Evolutionary conservation across 2,888 invertebrate genomes (phyloP).

Genomic region (Hydrotaea cyrtoneurina): DNA sequence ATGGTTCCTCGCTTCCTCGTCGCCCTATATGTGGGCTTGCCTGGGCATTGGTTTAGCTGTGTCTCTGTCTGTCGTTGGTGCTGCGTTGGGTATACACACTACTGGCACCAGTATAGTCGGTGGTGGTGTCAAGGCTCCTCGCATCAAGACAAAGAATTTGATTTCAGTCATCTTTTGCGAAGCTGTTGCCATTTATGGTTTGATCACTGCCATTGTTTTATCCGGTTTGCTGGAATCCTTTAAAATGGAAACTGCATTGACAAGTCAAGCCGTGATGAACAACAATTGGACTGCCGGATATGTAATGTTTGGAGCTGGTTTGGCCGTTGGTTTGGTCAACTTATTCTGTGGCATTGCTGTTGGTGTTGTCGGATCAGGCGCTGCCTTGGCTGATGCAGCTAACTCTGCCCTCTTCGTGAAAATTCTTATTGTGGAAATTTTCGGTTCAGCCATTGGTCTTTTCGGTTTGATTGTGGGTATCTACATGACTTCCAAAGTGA

Average conservation of each 20-base stretch:
- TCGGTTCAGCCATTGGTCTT: slow-evolving; percentile 98
- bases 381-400: slow-evolving; percentile 98
- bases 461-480: slow-evolving; percentile 99
- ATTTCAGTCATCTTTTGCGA: slow-evolving; percentile 99
- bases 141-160: slow-evolving; percentile 99
- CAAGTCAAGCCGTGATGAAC: slow-evolving; percentile 79
- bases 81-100: slow-evolving; percentile 98
- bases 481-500: slow-evolving; percentile 92
- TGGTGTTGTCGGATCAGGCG: slow-evolving; percentile 99
- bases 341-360: slow-evolving; percentile 95
- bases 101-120: slow-evolving; percentile 98
- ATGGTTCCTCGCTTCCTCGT: slow-evolving; percentile 94
- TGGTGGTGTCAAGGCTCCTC: slow-evolving; percentile 98
- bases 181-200: slow-evolving; percentile 99
- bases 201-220: slow-evolving; percentile 98
- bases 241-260: slow-evolving; percentile 73
- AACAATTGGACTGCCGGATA: slow-evolving; percentile 93
- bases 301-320: slow-evolving; percentile 97
- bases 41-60: slow-evolving; percentile 96
- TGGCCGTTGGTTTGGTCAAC: slow-evolving; percentile 97
- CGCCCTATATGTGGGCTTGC: slow-evolving; percentile 98
- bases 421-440: slow-evolving; percentile 99
- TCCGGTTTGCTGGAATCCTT: slow-evolving; percentile 89
- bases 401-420: slow-evolving; percentile 98
- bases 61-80: slow-evolving; percentile 97